Base-by-base conservation (phyloP, 2,113 vertebrate species). In the Danionella cerebrum region DNA sequence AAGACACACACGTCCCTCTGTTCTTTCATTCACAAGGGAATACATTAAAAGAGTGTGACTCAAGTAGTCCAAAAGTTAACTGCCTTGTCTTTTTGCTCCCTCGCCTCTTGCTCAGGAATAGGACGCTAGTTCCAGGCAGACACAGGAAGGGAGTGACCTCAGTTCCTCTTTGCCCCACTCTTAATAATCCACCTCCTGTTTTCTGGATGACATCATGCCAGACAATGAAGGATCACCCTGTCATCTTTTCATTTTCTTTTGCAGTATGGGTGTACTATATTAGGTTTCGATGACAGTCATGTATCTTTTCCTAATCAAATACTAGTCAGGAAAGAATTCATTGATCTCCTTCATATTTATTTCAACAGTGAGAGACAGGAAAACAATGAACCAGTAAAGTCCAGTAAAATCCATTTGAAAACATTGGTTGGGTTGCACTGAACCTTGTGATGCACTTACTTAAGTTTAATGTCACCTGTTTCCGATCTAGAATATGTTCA, bases 21-120 rank as follows among this genome's bases (percentile, higher is more conserved):
- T 82, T 76, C 71, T 84, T 75, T 81, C 71, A 82, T 78, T 80
- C 68, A 65, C 80, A 80, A 73, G 71, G 70, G 76, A 71, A 72
- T 77, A 72, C 9, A 64, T 31, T 73, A 38, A 77, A 33, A 36
- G 59, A 63, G 73, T 73, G 65, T 76, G 74, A 74, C 79, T 76
- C 62, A 62, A 78, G 74, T 63, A 67, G 72, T 78, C 75, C 67
- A 53, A 57, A 65, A 81, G 74, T 78, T 66, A 70, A 71, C 38
- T 39, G 60, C 60, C 44, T 50, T 18, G 27, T 44, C 60, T 36
- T 64, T 6, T 36, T 48, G 29, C 59, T 51, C 57, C 53, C 58
- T 69, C 35, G 47, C 58, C 44, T 39, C 64, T 21, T 53, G 57
- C 60, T 65, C 39, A 29, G 62, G 72, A 65, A 70, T 55, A 75